A percentile compares a stretch with the other conserved stretches of the same genome.
Conservation (phyloP, 1,140 invertebrate species). For the Oedothorax gibbosus region DNA sequence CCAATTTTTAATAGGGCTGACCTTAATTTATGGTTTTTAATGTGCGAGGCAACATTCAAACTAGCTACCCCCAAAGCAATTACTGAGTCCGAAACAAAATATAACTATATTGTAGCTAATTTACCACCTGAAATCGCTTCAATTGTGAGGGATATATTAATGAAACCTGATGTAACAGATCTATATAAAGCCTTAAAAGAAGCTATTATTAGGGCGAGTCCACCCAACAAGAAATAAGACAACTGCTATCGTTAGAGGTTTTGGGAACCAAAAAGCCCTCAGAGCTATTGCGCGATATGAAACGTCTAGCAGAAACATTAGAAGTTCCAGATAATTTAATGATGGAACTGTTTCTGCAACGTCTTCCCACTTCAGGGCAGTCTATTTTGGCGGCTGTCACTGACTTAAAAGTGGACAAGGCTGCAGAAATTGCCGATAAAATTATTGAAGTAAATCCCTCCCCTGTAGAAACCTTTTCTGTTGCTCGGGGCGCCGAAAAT, state of each 20-base stretch:
- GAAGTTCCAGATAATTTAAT: not conserved
- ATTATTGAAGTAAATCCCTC: not conserved
- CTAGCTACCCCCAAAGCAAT: no score
- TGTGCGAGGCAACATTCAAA: no score
- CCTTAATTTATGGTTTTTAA: no score
- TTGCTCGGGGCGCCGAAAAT: not conserved
- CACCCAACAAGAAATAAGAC: not conserved
- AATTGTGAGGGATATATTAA: conserved; percentile 9
- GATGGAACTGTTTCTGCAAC: conserved; percentile 12
- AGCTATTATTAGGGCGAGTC: not conserved
- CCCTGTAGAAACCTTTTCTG: not conserved
- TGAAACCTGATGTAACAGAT: not conserved
- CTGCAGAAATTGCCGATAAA: conserved; percentile 2
- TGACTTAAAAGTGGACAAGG: not conserved
- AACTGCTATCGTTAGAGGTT: not conserved
- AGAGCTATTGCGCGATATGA: not conserved
- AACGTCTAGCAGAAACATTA: not conserved
- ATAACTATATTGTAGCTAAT: conserved; percentile 18
- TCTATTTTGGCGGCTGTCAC: conserved; percentile 5
- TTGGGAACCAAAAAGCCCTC: not conserved
- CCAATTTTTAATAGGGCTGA: no score
- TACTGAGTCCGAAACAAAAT: conserved; percentile 3
- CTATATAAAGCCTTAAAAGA: conserved; percentile 6
- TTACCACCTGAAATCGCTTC: not conserved
- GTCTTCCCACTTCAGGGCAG: conserved; percentile 3